phyloP scores from a whole-genome alignment of 2,888 invertebrate genomes.

The Parnassius orleans region DNA sequence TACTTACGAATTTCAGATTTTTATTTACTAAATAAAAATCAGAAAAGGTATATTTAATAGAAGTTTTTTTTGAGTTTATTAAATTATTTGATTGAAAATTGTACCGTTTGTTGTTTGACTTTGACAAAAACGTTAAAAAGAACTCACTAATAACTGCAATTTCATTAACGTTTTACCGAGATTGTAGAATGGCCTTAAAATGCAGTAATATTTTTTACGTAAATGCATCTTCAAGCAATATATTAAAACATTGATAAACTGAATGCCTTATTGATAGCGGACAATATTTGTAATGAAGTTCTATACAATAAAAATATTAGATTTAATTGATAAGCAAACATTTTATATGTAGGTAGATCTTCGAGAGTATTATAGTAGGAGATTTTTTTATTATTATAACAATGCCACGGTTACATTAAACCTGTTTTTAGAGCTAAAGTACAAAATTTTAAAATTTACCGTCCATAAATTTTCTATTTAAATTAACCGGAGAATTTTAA shows the following conservation, averaged over 20 bases:
- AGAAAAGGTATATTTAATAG: too few relatives aligned
- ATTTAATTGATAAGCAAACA: not conserved
- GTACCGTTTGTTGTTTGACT: too few relatives aligned
- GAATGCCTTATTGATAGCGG: slow-evolving; percentile 56
- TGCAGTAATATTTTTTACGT: not conserved
- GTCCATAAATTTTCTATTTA: slow-evolving; percentile 44
- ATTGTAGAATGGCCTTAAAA: slow-evolving; percentile 1
- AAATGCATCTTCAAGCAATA: slow-evolving; percentile 27
- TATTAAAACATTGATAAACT: slow-evolving; percentile 40
- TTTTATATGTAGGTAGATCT: slow-evolving; percentile 5
- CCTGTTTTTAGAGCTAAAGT: slow-evolving; percentile 30
- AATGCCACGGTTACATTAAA: not conserved
- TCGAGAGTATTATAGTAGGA: slow-evolving; percentile 9
- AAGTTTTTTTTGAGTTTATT: too few relatives aligned
- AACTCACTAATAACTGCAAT: too few relatives aligned
- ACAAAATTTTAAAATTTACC: slow-evolving; percentile 46
- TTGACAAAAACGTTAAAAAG: too few relatives aligned
- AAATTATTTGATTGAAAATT: too few relatives aligned
- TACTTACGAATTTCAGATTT: too few relatives aligned
- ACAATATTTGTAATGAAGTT: slow-evolving; percentile 38
- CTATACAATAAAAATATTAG: not conserved
- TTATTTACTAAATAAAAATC: too few relatives aligned
- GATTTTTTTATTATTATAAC: slow-evolving; percentile 5
- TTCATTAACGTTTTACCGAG: not conserved
- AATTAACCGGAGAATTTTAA: slow-evolving; percentile 8